These are phyloP conservation scores for Florisuga fusca DNA, from an alignment of 2,797 vertebrate genomes.

Conservation along the genomic window DNA sequence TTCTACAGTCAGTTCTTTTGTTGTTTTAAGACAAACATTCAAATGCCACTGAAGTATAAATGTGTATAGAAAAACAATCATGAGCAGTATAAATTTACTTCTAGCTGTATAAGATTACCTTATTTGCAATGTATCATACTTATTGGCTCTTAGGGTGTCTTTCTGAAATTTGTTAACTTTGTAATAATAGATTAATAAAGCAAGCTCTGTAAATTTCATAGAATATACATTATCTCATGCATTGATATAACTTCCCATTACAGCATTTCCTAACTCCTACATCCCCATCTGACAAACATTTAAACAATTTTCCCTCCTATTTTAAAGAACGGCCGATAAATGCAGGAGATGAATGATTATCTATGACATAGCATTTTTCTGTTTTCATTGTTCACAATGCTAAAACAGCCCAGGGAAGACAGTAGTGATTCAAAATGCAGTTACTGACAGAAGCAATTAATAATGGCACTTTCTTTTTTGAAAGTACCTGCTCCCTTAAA, in stretches of 20 bases:
- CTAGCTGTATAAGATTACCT: conserved; percentile 5
- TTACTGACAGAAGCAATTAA: not conserved
- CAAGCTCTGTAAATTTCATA: not conserved
- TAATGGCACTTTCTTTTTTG: not conserved
- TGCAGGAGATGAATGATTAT: conserved; percentile 32
- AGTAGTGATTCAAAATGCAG: not conserved
- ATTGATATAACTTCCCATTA: conserved; percentile 37
- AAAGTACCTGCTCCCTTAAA: not conserved
- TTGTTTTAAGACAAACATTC: not conserved
- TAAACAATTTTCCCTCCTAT: conserved; percentile 18
- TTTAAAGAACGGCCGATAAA: conserved; percentile 43
- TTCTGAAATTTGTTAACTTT: conserved; percentile 50
- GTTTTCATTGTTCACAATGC: not conserved
- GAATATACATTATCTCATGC: conserved; percentile 1
- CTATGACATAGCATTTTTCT: conserved; percentile 46
- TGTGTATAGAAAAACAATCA: not conserved
- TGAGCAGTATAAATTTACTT: not conserved
- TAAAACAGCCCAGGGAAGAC: not conserved
- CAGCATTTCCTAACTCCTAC: not conserved
- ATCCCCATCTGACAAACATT: conserved; percentile 27
- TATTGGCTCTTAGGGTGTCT: not conserved
- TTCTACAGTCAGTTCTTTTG: not conserved
- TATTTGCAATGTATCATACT: conserved; percentile 17
- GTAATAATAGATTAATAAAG: conserved; percentile 18
- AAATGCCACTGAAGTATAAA: not conserved